Evolutionary conservation across 1,140 invertebrate genomes (phyloP).

Genomic region (Aethina tumida): DNA sequence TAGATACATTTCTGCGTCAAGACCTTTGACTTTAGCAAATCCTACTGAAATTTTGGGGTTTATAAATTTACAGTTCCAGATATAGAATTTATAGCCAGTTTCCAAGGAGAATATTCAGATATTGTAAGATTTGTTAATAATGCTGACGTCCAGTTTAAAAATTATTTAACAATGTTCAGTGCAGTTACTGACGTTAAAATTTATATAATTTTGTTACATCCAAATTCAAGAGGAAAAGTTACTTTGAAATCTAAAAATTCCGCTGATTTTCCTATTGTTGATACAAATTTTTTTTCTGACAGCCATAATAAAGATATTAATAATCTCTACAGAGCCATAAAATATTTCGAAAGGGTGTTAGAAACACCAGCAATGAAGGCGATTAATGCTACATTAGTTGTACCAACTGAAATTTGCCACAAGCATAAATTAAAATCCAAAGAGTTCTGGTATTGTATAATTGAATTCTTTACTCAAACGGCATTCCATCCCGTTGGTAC

Average conservation of each 20-base stretch:
- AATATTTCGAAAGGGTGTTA: slow-evolving; percentile 36
- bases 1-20: too few relatives aligned
- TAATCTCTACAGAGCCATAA: slow-evolving; percentile 39
- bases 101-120: too few relatives aligned
- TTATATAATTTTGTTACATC: slow-evolving; percentile 52
- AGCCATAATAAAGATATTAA: slow-evolving; percentile 40
- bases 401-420: slow-evolving; percentile 1
- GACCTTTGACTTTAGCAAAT: too few relatives aligned
- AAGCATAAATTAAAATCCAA: slow-evolving; percentile 5
- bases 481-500: slow-evolving; percentile 43
- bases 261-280: slow-evolving; percentile 64
- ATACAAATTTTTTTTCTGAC: slow-evolving; percentile 64
- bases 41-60: too few relatives aligned
- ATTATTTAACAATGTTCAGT: slow-evolving; percentile 28
- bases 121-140: too few relatives aligned
- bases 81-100: too few relatives aligned
- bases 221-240: slow-evolving; percentile 63
- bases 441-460: slow-evolving; percentile 12
- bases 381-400: slow-evolving; percentile 32
- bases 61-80: too few relatives aligned
- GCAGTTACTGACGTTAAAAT: slow-evolving; percentile 21
- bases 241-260: slow-evolving; percentile 57
- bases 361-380: slow-evolving; percentile 40
- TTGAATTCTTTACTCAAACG: slow-evolving; percentile 4
- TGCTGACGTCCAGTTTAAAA: not conserved